A percentile compares a stretch with the other conserved stretches of the same genome.
Evolutionary conservation across 2,888 invertebrate genomes (phyloP).

Genomic region (Andricus curvator): DNA sequence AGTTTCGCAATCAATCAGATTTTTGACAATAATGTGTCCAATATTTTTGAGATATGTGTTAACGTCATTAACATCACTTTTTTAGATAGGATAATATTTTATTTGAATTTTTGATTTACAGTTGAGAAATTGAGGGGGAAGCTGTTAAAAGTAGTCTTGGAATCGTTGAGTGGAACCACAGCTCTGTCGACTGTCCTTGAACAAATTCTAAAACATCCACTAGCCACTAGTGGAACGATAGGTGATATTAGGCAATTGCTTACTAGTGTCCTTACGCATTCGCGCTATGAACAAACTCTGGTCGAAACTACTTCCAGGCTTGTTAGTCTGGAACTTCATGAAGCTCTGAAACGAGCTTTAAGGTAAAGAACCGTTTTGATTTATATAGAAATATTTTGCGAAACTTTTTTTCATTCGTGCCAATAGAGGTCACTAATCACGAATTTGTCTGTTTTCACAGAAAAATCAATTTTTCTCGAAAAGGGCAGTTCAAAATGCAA

Average conservation of each 20-base stretch:
- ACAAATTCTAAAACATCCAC: constrained; percentile 80
- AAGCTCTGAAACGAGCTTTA: constrained; percentile 71
- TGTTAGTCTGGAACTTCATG: constrained; percentile 85
- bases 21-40: no score
- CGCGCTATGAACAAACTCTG: constrained; percentile 87
- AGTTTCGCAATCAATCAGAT: no score
- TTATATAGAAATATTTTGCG: constrained; percentile 10
- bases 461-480: no score
- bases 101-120: constrained; percentile 51
- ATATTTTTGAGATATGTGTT: no score
- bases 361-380: constrained; percentile 60
- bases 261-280: constrained; percentile 87
- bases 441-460: no score
- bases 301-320: constrained; percentile 84
- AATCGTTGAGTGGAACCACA: constrained; percentile 74
- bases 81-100: background rate
- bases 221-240: constrained; percentile 80
- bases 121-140: constrained; percentile 70
- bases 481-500: no score
- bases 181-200: constrained; percentile 81
- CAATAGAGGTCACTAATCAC: background rate
- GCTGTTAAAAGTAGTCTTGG: constrained; percentile 72
- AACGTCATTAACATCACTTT: no score
- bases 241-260: constrained; percentile 83
- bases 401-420: background rate